Base-by-base conservation (phyloP, 2,113 vertebrate species). In the Nyctereutes procyonoides region DNA sequence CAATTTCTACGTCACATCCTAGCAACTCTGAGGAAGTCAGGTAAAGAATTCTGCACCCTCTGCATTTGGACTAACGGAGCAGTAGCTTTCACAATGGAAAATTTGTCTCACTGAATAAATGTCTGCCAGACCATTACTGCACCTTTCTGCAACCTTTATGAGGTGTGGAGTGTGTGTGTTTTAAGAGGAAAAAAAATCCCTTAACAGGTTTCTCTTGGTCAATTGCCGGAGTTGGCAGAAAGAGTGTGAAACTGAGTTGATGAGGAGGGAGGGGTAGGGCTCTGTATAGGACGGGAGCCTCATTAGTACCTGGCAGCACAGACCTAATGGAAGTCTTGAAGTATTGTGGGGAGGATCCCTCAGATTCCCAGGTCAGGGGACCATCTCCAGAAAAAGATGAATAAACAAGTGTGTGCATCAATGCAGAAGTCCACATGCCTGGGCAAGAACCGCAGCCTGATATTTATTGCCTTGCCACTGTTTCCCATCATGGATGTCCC, bases 131-230 rank as follows among this genome's bases (percentile, higher is more conserved):
- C 79, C 85, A 76, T 95, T 71, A 85, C 65, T 32, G 56, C 26
- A 87, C 58, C 82, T 94, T 84, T 92, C 74, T 95, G 76, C 80
- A 88, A 22, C 56, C 95, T 95, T 96, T 93, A 94, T 28, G 83
- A 93, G 88, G 74, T 95, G n/a, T 82, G 10, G 71, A 89, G 35
- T 88, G 48, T 51, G 55, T 28, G 13, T 60, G 38, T 80, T 90
- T 74, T 65, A 76, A 83, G 67, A 83, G 24, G 1, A 1, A 1
- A 32, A 69, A 71, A 58, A 96, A 62, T 71, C 9, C 35, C 19
- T 62, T 63, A 93, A 79, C 7, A 87, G 77, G 28, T 92, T 95
- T 95, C 90, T 86, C 65, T 63, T 16, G 20, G 73, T 43, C 35
- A 51, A 2, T 71, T 76, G 51, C 82, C n/a, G 19, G 53, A n/a